These are phyloP conservation scores for Drosophila tropicalis DNA, from an alignment of 1,140 invertebrate species.

Conservation along the genomic window DNA sequence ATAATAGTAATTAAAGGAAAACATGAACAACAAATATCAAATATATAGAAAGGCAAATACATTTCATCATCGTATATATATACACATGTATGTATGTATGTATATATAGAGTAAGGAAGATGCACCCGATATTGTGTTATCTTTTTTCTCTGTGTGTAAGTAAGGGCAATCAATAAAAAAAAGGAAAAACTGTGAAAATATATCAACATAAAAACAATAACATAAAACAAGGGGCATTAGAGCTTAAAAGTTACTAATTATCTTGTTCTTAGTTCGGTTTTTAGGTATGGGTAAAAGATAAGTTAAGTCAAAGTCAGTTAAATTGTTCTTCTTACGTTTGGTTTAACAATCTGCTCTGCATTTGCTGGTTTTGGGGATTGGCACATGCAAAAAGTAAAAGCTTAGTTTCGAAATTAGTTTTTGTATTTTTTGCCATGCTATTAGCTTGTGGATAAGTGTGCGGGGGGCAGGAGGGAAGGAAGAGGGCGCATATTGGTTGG, in stretches of 20 bases:
- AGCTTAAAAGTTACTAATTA: constrained; percentile 5
- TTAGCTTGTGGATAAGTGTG: constrained; percentile 47
- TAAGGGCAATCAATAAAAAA: not conserved
- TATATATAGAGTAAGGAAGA: constrained; percentile 47
- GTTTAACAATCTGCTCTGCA: not conserved
- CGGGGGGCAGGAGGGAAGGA: not conserved
- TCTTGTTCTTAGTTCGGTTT: constrained; percentile 2
- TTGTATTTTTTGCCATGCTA: constrained; percentile 40
- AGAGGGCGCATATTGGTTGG: not conserved
- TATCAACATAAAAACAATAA: constrained; percentile 23
- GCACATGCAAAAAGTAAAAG: constrained; percentile 30
- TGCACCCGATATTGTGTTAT: constrained; percentile 42
- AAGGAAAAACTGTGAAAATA: constrained; percentile 43
- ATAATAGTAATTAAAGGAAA: constrained; percentile 42
- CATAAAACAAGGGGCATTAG: constrained; percentile 6
- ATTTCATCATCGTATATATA: constrained; percentile 49
- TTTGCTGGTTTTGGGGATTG: not conserved
- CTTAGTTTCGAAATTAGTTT: constrained; percentile 38
- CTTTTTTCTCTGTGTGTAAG: constrained; percentile 26
- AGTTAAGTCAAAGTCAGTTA: constrained; percentile 7
- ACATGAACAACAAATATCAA: constrained; percentile 72
- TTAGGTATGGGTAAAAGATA: not conserved
- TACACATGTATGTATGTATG: too few species aligned
- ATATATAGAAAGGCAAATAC: constrained; percentile 53
- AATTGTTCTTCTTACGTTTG: constrained; percentile 34